Conservation (phyloP, 2,888 invertebrate genomes). For the Choreutis nemorana region DNA sequence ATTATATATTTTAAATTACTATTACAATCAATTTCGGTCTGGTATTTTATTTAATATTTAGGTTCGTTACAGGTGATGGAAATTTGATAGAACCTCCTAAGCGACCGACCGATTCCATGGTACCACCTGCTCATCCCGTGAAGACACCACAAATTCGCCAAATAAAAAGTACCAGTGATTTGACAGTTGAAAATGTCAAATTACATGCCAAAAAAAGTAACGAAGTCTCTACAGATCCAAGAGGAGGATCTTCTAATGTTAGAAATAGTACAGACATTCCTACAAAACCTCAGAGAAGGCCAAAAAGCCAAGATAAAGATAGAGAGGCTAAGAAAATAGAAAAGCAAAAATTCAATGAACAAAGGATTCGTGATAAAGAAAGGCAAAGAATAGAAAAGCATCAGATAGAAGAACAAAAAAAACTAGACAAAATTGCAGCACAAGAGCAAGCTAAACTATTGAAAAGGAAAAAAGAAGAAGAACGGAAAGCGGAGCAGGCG, state of each 20-base stretch:
- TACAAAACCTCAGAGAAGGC: conserved; percentile 8
- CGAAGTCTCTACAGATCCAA: conserved; percentile 26
- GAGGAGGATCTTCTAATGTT: conserved; percentile 16
- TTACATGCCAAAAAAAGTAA: too few species aligned
- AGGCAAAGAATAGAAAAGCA: conserved; percentile 36
- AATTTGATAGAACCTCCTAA: too few species aligned
- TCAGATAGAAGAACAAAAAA: conserved; percentile 23
- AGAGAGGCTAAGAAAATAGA: conserved; percentile 14
- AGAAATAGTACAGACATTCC: conserved; percentile 4
- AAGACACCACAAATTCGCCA: too few species aligned
- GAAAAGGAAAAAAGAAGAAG: conserved; percentile 22
- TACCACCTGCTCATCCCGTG: too few species aligned
- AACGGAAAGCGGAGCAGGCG: conserved; percentile 16
- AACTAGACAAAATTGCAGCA: conserved; percentile 22
- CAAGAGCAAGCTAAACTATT: conserved; percentile 28
- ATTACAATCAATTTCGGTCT: too few species aligned
- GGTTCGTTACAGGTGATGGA: too few species aligned
- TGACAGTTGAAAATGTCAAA: too few species aligned
- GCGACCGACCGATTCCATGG: too few species aligned
- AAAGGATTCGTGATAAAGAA: conserved; percentile 23
- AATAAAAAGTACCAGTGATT: conserved; percentile 33
- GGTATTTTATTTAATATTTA: too few species aligned
- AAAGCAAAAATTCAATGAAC: conserved; percentile 1
- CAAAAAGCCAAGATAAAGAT: conserved; percentile 14
- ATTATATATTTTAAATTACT: too few species aligned